Evolutionary conservation across 2,113 vertebrate genomes (phyloP), one percentile per base, ranked within the genome.

Genomic region (Aramus guarauna): DNA sequence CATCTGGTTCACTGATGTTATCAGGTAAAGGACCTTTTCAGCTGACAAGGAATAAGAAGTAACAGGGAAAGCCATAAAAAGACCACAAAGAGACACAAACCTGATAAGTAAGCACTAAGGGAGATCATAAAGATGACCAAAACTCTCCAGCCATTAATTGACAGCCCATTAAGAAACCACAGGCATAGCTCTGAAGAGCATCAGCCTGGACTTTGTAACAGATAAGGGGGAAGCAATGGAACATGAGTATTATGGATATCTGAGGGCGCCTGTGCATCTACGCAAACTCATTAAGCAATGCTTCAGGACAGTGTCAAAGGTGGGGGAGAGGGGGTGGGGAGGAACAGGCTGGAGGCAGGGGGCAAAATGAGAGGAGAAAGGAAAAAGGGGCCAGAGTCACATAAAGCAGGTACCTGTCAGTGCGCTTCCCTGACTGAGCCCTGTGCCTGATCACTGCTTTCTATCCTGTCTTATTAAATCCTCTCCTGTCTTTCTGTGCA

Each of bases 231-330:
- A 84, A 83, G 20, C 29, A 41, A 56, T 34, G 58, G 39, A 23
- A n/a, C 19, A 14, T 0, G 0, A 32, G 11, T 15, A 7, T 36
- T 27, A 84, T 0, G 4, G 37, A 4, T 18, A 85, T 7, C 36
- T 41, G 37, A 67, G 12, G 26, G 15, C 0, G 0, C 19, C 64
- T 84, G 22, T 36, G 39, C 29, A 52, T 47, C 79, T 68, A 39
- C 2, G n/a, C 7, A 64, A 78, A 56, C 11, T 43, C 19, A 72
- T 10, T 64, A 83, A 85, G 41, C 21, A 73, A 67, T 30, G 14
- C 36, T 64, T 73, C 66, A 52, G 77, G 15, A 37, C 92, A 71
- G 3, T 1, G 1, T 41, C 39, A 85, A n/a, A 55, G 7, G 16
- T 29, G 1, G 3, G 12, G 6, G 19, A 60, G 43, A 74, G 11